Evolutionary conservation across 2,888 invertebrate species (phyloP).

Genomic region (Zygothrica quintamaculata): DNA sequence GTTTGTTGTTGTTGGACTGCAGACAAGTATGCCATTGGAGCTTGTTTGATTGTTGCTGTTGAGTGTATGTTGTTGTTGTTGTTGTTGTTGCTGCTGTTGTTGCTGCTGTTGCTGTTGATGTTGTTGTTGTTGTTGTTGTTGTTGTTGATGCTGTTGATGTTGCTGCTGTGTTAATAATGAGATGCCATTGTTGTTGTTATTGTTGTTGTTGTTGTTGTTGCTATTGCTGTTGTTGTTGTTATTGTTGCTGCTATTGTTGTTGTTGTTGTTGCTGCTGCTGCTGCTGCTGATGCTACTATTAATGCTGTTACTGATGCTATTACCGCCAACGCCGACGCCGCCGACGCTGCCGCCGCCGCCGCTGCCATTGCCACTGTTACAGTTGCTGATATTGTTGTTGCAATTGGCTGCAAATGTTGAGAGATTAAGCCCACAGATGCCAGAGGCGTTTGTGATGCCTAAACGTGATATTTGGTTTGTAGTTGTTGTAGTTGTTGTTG

Average conservation of each 20-base stretch:
- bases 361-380: conserved; percentile 41
- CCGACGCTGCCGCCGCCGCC: conserved; percentile 32
- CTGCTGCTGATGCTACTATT: conserved; percentile 60
- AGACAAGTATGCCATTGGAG: conserved; percentile 60
- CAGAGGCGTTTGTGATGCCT: conserved; percentile 81
- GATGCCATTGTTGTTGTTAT: conserved; percentile 43
- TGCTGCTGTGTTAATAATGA: conserved; percentile 42
- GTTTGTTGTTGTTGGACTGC: conserved; percentile 59
- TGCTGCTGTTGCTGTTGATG: conserved; percentile 40
- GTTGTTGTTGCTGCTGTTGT: conserved; percentile 29
- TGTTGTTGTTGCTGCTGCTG: conserved; percentile 42
- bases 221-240: no score
- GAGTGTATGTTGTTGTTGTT: conserved; percentile 32
- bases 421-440: conserved; percentile 83
- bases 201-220: conserved; percentile 41
- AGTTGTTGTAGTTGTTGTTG: conserved; percentile 61
- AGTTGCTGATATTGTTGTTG: conserved; percentile 53
- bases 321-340: conserved; percentile 30
- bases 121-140: conserved; percentile 35
- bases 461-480: conserved; percentile 63
- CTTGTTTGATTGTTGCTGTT: conserved; percentile 48
- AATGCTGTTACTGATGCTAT: conserved; percentile 39
- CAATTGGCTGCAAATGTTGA: conserved; percentile 82
- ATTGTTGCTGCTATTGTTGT: conserved; percentile 82
- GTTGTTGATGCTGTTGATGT: conserved; percentile 22